Percentiles rank a stretch among this genome's conserved stretches.
Conservation (phyloP, 1,140 invertebrate species). For the Triops cancriformis region DNA sequence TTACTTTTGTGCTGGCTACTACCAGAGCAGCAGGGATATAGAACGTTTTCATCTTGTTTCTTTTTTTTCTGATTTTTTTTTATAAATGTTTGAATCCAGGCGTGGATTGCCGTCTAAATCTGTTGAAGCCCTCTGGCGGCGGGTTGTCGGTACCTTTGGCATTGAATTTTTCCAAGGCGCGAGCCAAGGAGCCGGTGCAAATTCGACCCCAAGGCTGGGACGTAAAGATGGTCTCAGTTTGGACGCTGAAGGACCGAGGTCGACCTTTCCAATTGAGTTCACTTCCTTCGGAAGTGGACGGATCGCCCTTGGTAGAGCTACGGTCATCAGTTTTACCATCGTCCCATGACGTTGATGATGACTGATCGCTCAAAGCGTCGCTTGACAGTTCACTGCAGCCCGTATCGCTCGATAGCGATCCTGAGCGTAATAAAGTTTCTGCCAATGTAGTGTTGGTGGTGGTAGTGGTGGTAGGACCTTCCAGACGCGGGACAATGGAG, state of each 20-base stretch:
- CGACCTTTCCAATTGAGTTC: constrained; percentile 28
- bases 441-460: neutral
- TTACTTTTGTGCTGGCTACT: neutral
- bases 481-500: neutral
- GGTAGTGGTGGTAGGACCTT: no score
- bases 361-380: constrained; percentile 28
- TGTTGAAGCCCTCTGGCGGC: constrained; percentile 8
- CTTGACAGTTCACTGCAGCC: constrained; percentile 31
- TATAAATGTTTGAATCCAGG: constrained; percentile 10
- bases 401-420: constrained; percentile 32
- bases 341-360: constrained; percentile 29
- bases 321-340: constrained; percentile 25
- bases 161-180: constrained; percentile 45
- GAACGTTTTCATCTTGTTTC: neutral
- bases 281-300: neutral
- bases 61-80: no score
- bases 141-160: constrained; percentile 31
- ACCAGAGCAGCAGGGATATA: neutral
- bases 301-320: neutral
- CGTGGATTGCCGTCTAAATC: constrained; percentile 20
- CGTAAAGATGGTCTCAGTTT: constrained; percentile 29
- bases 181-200: constrained; percentile 44
- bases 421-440: constrained; percentile 28
- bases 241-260: constrained; percentile 31
- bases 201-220: constrained; percentile 40